Base-by-base conservation (phyloP, 2,888 invertebrate genomes). In the Amblyteles armatorius region DNA sequence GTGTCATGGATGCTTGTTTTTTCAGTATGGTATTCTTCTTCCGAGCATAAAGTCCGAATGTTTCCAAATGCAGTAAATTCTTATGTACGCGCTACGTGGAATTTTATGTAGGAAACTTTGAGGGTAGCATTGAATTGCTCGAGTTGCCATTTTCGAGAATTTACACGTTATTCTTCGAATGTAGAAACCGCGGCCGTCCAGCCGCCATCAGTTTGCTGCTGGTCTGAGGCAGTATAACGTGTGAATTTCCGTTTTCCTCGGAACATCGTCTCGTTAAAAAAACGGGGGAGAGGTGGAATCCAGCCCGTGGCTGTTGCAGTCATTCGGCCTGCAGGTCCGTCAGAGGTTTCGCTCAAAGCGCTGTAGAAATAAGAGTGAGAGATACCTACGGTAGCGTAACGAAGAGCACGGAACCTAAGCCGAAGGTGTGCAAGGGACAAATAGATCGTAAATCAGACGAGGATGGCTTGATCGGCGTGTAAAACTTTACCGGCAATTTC, bases 401-500 rank as follows among this genome's bases (percentile, higher is more conserved):
- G 60, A 60, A 29, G 29, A 36, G 9, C 36, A 40, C 48, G 33
- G 19, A 29, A 19, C 48, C 11, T 26, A 26, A 26, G 19, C 13
- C 26, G 40, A 55, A 44, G 57, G 44, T 67, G 48, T 55, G 44
- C 26, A 9, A 60, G 69, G 55, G 29, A 57, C 68, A 74, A 40
- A 57, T 40, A 40, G 67, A 65, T 81, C 63, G 67, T 68, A 65
- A 73, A 74, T 74, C 67, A 57, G 67, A 68, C 67, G 67, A 74
- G 50, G 82, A 40, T 72, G 68, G 69, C 29, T 52, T 69, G 82
- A 63, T 78, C 67, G 74, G 79, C 83, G 76, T 83, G 80, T 83
- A 74, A 79, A 83, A 60, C 74, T 74, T 80, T 79, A 76, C 63
- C 79, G 83, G 76, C 74, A 55, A 79, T 82, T 73, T 71, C 63